These are phyloP conservation scores for Danio aesculapii DNA, from an alignment of 2,797 vertebrate species.

Conservation along the genomic window DNA sequence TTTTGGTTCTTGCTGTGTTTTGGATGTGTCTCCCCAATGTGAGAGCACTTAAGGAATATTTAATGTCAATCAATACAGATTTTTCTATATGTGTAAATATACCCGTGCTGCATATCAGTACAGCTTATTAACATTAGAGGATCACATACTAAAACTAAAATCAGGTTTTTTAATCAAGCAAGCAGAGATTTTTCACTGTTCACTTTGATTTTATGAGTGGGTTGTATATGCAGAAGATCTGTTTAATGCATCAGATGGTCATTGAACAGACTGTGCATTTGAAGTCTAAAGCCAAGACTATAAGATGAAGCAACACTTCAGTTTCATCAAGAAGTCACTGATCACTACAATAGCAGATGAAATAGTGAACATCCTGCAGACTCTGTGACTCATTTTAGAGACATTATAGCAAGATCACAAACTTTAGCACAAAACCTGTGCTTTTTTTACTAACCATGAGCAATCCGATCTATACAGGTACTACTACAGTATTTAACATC, in stretches of 20 bases:
- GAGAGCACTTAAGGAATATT: too few relatives aligned
- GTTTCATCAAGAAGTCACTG: background rate
- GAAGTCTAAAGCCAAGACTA: background rate
- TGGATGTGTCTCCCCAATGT: too few relatives aligned
- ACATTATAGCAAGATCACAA: background rate
- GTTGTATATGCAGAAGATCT: background rate
- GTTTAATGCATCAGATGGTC: background rate
- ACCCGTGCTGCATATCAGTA: too few relatives aligned
- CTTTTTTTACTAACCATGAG: background rate
- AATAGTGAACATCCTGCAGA: background rate
- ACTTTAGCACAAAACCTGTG: background rate
- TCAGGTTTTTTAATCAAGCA: background rate
- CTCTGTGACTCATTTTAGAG: background rate
- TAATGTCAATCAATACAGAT: too few relatives aligned
- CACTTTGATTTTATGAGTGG: background rate
- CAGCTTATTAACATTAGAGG: background rate
- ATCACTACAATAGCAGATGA: background rate
- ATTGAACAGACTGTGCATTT: background rate
- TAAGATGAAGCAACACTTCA: background rate
- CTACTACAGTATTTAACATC: too few relatives aligned
- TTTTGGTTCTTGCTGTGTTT: too few relatives aligned
- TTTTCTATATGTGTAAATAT: too few relatives aligned
- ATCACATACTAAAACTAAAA: background rate
- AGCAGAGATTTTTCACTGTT: background rate
- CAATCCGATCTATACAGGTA: background rate